Evolutionary conservation across 2,113 vertebrate species (phyloP), one percentile per base, ranked within the genome.

Genomic region (Sturnira hondurensis): DNA sequence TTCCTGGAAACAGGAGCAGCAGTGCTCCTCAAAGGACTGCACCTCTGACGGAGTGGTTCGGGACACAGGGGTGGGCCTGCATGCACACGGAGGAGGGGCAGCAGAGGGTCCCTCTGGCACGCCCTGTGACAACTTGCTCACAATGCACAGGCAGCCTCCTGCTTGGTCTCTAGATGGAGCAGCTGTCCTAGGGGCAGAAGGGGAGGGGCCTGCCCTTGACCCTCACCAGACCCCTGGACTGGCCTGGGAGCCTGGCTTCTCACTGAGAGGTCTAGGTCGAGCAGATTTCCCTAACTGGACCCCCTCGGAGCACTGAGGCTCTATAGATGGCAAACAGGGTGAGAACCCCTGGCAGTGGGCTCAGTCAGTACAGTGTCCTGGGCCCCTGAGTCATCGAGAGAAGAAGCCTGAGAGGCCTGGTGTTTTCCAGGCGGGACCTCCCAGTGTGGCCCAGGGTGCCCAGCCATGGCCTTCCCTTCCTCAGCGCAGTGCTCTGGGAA

Each of bases 391-490:
- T 36, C 31, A 8, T 26, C 33, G 74, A 71, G 31, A 91, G 86
- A 82, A 82, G 45, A 24, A 11, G 71, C 61, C 36, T 4, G 45
- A 4, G 73, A 56, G 71, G 52, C 68, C 2, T 2, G 15, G 24
- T 14, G 8, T 87, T 96, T 36, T 54, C 43, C 38, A 86, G 47
- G 41, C 4, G 17, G 68, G n/a, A 71, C 45, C 71, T 91, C 43
- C 43, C 24, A 6, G 1, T 8, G 73, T 36, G 78, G 54, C 24
- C 0, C 31, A 52, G 65, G 54, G 1, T 0, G 0, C 31, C 56
- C 13, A 19, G 17, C 33, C 47, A 10, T 4, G 67, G 24, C 45
- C 41, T 43, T 56, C 50, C 16, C 20, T 41, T 80, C 38, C 38
- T 81, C 11, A 20, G 20, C 28, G 16, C 6, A 50, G 45, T 0